A percentile compares a stretch with the other conserved stretches of the same genome.
These are phyloP conservation scores for Rhegmatorhina hoffmannsi DNA, from an alignment of 2,113 vertebrate species.

Conservation along the genomic window DNA sequence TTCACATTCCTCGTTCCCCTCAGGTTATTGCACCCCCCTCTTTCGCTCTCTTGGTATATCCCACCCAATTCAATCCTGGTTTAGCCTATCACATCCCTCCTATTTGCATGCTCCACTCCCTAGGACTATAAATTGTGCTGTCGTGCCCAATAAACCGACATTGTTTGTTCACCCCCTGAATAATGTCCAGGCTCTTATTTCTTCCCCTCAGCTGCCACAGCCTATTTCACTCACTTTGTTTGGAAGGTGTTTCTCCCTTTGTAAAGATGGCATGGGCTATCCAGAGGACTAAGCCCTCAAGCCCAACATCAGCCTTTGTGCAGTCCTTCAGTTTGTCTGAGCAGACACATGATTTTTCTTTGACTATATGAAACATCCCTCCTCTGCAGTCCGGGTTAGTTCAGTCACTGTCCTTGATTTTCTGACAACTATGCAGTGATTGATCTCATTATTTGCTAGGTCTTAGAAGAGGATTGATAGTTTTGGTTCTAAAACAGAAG, in stretches of 20 bases:
- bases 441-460: background rate
- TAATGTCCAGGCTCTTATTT: no score
- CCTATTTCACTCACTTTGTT: background rate
- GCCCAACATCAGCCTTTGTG: background rate
- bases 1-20: no score
- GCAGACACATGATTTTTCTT: background rate
- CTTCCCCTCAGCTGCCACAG: no score
- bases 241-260: background rate
- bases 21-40: no score
- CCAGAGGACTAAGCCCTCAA: background rate
- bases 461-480: background rate
- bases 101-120: no score
- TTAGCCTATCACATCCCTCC: no score
- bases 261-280: background rate
- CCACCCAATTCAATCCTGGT: no score
- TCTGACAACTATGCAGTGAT: background rate
- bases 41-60: no score
- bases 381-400: background rate
- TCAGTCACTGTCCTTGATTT: background rate
- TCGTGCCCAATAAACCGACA: no score
- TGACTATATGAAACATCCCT: background rate
- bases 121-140: no score
- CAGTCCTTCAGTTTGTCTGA: background rate
- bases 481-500: background rate
- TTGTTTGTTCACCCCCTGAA: no score